Evolutionary conservation across 2,797 vertebrate species (phyloP), one percentile per base, ranked within the genome.

Genomic region (Vultur gryphus): DNA sequence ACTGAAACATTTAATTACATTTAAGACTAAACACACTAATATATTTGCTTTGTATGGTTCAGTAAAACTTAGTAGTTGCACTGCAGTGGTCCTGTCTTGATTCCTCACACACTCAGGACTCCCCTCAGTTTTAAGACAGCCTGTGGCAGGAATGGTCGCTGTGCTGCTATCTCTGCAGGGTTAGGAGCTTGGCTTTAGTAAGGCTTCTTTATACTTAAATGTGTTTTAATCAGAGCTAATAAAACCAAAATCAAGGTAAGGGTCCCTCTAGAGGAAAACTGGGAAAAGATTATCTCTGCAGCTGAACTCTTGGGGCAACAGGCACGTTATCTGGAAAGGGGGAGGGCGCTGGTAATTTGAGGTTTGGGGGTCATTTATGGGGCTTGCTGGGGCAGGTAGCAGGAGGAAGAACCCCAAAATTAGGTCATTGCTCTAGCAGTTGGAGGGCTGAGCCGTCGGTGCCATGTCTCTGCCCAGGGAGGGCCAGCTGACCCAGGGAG

Each of bases 1-100:
- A 97, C 92, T 96, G 95, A 97, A 96, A 96, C 90, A 84, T 94
- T 98, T 97, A 97, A 97, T 97, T 98, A 95, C 58, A 89, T 95
- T 96, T 97, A 95, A 95, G 93, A 89, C 89, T 95, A 93, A 91
- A 69, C 65, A 94, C 35, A 78, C 31, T 52, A 70, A 76, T 95
- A 66, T 41, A 95, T 96, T 97, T 97, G 92, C 92, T 97, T 97
- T 95, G 87, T 91, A 90, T 77, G 67, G 61, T 48, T 97, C 94
- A 96, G 83, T 93, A 95, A 87, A 97, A 92, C 72, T 93, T 89
- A 70, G 84, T 51, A 90, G 90, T 89, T 89, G 85, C 67, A 54
- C 44, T 85, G 94, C 93, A 96, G 93, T 2, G 24, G 72, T 94
- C 86, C 93, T 87, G 21, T 62, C 84, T 66, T n/a, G 28, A 44